A percentile compares a stretch with the other conserved stretches of the same genome.
phyloP scores from a whole-genome alignment of 2,888 invertebrate genomes.

The Drosophila melanocephala region DNA sequence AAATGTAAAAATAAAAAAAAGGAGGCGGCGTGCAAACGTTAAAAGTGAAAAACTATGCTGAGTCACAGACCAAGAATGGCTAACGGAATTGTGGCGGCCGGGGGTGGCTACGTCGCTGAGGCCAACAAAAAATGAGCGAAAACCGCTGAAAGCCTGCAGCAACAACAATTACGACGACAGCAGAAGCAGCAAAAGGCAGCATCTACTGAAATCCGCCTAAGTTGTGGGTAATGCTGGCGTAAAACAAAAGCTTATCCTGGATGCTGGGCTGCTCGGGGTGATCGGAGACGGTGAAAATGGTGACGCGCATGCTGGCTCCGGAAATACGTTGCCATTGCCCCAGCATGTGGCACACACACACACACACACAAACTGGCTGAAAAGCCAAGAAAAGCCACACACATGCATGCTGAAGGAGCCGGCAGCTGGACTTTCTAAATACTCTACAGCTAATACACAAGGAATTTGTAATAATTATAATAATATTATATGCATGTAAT shows the following conservation, averaged over 20 bases:
- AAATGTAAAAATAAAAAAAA: constrained; percentile 39
- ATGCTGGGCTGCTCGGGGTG: constrained; percentile 15
- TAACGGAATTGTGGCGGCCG: constrained; percentile 14
- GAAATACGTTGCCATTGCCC: constrained; percentile 76
- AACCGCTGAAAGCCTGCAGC: constrained; percentile 69
- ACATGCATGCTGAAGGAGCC: not conserved
- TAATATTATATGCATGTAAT: too few relatives aligned
- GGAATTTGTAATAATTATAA: not conserved
- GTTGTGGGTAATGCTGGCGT: constrained; percentile 81
- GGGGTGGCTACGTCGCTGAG: constrained; percentile 7
- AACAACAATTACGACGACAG: constrained; percentile 29
- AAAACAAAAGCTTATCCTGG: constrained; percentile 80
- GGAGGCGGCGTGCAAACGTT: constrained; percentile 46
- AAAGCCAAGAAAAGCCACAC: constrained; percentile 49
- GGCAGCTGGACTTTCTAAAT: constrained; percentile 16
- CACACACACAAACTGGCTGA: constrained; percentile 12
- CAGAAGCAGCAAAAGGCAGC: constrained; percentile 27
- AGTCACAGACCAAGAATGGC: constrained; percentile 58
- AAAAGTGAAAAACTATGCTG: constrained; percentile 80
- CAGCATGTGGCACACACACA: constrained; percentile 69
- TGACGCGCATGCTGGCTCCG: constrained; percentile 50
- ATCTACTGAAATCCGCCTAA: constrained; percentile 72
- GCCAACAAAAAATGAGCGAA: constrained; percentile 56
- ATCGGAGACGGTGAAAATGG: constrained; percentile 27
- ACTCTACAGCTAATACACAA: constrained; percentile 8